These are phyloP conservation scores for Hermaeophaga mercurialis DNA, from an alignment of 2,888 invertebrate genomes.

Conservation along the genomic window DNA sequence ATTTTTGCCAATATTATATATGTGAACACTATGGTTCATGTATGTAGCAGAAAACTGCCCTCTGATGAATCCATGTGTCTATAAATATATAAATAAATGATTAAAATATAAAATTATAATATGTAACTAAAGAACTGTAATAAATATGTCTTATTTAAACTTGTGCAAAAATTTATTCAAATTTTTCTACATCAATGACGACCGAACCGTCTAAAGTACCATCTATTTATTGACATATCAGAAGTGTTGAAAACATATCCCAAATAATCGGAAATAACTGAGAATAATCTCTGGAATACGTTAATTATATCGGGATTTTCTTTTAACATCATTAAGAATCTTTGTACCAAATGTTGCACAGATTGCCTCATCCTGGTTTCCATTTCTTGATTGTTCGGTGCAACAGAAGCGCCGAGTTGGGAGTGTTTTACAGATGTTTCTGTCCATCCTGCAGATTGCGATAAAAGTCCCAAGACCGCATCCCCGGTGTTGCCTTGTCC, in stretches of 20 bases:
- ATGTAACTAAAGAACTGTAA: conserved; percentile 56
- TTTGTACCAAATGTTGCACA: neutral
- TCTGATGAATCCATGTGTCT: conserved; percentile 56
- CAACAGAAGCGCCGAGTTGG: neutral
- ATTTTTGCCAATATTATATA: conserved; percentile 54
- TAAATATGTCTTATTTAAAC: conserved; percentile 55
- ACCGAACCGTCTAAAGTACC: neutral
- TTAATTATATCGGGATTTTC: neutral
- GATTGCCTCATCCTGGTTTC: neutral
- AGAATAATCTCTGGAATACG: neutral
- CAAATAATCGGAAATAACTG: neutral
- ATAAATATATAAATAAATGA: conserved; percentile 57
- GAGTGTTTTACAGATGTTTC: conserved; percentile 6
- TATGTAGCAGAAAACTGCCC: conserved; percentile 46
- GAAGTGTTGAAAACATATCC: neutral
- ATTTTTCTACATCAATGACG: neutral
- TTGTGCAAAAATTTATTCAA: no score
- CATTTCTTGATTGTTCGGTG: neutral
- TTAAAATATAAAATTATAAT: conserved; percentile 50
- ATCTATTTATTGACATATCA: neutral
- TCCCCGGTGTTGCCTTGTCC: conserved; percentile 15
- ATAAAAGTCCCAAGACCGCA: conserved; percentile 10
- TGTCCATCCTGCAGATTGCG: conserved; percentile 21
- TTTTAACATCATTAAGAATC: neutral
- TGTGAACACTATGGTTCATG: conserved; percentile 47